phyloP scores from a whole-genome alignment of 1,140 invertebrate genomes.

The Anoplolepis gracilipes region DNA sequence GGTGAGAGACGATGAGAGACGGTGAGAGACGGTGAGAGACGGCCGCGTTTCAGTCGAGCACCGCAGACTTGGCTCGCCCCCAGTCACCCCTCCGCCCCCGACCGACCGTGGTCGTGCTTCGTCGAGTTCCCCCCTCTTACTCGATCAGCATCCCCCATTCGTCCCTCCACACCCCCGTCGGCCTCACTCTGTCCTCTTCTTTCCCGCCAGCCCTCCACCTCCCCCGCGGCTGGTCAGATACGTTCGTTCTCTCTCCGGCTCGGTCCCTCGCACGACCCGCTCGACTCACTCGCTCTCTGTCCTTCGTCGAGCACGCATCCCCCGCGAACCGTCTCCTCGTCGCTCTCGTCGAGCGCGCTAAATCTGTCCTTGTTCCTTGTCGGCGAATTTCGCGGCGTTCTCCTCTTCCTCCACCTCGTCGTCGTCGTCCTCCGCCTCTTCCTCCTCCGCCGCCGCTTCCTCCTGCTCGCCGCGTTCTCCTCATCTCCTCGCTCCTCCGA shows the following conservation, averaged over 20 bases:
- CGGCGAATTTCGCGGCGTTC: slow-evolving; percentile 80
- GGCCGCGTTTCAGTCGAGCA: slow-evolving; percentile 68
- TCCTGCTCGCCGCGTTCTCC: slow-evolving; percentile 71
- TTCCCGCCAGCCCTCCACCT: slow-evolving; percentile 14
- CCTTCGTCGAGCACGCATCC: slow-evolving; percentile 71
- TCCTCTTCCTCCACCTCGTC: slow-evolving; percentile 56
- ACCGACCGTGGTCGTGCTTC: slow-evolving; percentile 45
- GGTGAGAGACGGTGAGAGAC: too few relatives aligned
- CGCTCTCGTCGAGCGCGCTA: slow-evolving; percentile 67
- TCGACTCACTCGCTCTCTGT: slow-evolving; percentile 71
- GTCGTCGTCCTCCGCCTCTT: slow-evolving; percentile 56
- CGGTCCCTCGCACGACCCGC: slow-evolving; percentile 46
- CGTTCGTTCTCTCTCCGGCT: slow-evolving; percentile 46
- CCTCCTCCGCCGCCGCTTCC: slow-evolving; percentile 66
- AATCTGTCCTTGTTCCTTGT: slow-evolving; percentile 79
- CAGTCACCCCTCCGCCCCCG: slow-evolving; percentile 39
- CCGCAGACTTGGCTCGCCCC: slow-evolving; percentile 70
- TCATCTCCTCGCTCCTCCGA: slow-evolving; percentile 80
- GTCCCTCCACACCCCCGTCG: slow-evolving; percentile 36
- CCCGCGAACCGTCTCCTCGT: slow-evolving; percentile 69
- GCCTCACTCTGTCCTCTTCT: slow-evolving; percentile 22
- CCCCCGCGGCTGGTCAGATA: slow-evolving; percentile 70
- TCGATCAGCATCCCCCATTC: slow-evolving; percentile 52
- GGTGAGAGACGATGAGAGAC: too few relatives aligned
- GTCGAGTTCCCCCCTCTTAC: slow-evolving; percentile 64